Base-by-base conservation (phyloP, 2,797 vertebrate genomes). In the Pseudochirops corinnae region DNA sequence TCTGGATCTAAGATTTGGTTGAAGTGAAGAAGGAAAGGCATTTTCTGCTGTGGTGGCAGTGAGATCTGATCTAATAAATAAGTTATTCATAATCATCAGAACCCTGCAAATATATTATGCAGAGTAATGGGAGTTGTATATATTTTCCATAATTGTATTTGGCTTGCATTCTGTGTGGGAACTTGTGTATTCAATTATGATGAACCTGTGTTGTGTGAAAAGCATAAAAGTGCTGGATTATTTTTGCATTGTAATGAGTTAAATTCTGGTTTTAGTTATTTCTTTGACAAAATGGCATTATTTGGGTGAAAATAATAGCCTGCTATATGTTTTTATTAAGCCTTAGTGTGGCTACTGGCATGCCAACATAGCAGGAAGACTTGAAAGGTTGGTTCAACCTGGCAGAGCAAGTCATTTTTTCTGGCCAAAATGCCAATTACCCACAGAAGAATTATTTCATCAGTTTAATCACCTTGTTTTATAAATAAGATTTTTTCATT, bases 381-480 rank as follows among this genome's bases (percentile, higher is more conserved):
- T n/a, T 90, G 14, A 93, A 57, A 87, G 94, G 98, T 95, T 95
- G 55, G 90, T 52, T 94, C 93, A 97, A 96, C 94, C 95, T 62
- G 74, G 39, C 28, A 96, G 53, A 97, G 94, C 52, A 74, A 95
- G 91, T 28, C 31, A 52, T 93, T 55, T 91, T 39, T 0, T 0
- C 62, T 95, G 33, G 62, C 5, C 55, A 94, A 94, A 93, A 58
- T 94, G 91, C 0, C 33, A 92, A 82, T 92, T 97, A 53, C 14
- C 55, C 97, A 52, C 24, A 90, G 94, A 92, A 90, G 62, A 46
- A 91, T 96, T 52, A 33, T 95, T 96, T 96, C 92, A 94, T 58
- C 39, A 9, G 93, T 98, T 96, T 90, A 33, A 56, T 96, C 58
- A 53, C 39, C 0, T 0, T 56, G 3, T 0, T 0, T 67, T 11